A percentile compares a stretch with the other conserved stretches of the same genome.
phyloP scores from a whole-genome alignment of 1,140 invertebrate species.

The Octopus bimaculoides region DNA sequence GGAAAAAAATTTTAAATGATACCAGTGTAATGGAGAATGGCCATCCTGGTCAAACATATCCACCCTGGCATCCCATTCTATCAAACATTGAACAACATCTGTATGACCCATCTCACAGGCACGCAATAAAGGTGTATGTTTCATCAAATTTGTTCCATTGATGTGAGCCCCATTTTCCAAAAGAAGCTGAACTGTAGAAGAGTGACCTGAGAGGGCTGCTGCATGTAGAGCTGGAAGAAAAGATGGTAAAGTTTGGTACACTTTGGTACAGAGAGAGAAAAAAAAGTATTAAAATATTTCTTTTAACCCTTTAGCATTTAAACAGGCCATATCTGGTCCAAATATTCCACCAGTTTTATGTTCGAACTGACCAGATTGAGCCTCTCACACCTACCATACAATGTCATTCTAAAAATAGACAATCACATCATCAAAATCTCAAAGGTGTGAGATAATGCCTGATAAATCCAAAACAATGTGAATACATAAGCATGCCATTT shows the following conservation, averaged over 20 bases:
- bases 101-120: slow-evolving; percentile 58
- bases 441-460: no score
- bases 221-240: slow-evolving; percentile 53
- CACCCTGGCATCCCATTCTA: slow-evolving; percentile 52
- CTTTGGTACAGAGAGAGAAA: no score
- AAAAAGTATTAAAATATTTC: no score
- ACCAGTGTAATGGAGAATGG: slow-evolving; percentile 58
- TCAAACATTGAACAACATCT: slow-evolving; percentile 53
- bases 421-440: no score
- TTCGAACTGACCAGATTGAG: no score
- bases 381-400: no score
- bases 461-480: no score
- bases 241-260: not conserved
- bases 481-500: no score
- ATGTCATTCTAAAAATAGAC: no score
- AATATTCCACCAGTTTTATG: no score
- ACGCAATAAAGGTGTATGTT: slow-evolving; percentile 56
- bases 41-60: slow-evolving; percentile 53
- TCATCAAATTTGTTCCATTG: slow-evolving; percentile 48
- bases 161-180: slow-evolving; percentile 49
- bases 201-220: slow-evolving; percentile 53
- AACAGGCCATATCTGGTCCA: no score
- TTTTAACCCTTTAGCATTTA: no score
- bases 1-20: not conserved
- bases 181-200: slow-evolving; percentile 51